Percentiles rank a stretch among this genome's conserved stretches.
These are phyloP conservation scores for Malacosoma neustria DNA, from an alignment of 2,888 invertebrate species.

Conservation along the genomic window DNA sequence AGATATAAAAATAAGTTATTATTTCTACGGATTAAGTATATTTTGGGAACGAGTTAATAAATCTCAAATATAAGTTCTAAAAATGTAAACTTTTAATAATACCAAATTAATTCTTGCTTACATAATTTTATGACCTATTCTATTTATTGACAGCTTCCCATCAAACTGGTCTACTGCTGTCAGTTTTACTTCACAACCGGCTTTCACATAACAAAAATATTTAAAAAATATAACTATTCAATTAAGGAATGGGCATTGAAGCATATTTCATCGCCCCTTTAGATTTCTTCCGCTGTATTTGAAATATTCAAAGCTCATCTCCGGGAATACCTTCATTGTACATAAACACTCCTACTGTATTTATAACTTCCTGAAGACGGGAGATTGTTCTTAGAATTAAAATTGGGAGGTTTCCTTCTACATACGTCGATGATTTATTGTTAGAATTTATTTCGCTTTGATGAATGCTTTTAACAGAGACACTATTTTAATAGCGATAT, in stretches of 20 bases:
- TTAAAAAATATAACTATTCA: background rate
- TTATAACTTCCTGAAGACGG: slow-evolving; percentile 54
- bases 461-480: no score
- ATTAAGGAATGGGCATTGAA: slow-evolving; percentile 12
- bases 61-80: no score
- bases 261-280: slow-evolving; percentile 40
- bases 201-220: no score
- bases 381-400: slow-evolving; percentile 42
- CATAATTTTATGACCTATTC: no score
- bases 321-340: slow-evolving; percentile 46
- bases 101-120: no score
- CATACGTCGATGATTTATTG: slow-evolving; percentile 3
- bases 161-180: no score
- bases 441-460: background rate
- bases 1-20: no score
- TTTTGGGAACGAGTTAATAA: no score
- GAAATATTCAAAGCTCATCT: slow-evolving; percentile 43
- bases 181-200: no score
- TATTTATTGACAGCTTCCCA: no score
- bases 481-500: background rate
- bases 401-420: slow-evolving; percentile 5
- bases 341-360: slow-evolving; percentile 51
- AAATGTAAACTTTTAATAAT: no score
- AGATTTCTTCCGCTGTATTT: slow-evolving; percentile 34
- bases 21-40: no score